Conservation (phyloP, 2,113 vertebrate genomes). For the Apteryx mantelli region DNA sequence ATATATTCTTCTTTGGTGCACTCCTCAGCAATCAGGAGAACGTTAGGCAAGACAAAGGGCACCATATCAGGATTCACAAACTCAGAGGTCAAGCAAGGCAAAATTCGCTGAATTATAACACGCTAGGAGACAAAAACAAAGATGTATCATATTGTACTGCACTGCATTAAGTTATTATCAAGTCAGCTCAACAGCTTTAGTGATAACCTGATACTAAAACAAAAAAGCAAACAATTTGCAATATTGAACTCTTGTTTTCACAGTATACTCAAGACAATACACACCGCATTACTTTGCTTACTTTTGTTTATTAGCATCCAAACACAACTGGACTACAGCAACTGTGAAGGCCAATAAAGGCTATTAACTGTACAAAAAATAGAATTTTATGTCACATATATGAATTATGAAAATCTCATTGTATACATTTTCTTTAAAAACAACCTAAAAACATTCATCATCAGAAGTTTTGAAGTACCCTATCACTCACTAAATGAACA, state of each 20-base stretch:
- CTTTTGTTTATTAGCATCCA: background rate
- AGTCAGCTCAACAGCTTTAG: background rate
- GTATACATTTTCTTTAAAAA: background rate
- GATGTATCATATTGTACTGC: background rate
- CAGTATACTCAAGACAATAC: background rate
- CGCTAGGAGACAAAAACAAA: constrained; percentile 78
- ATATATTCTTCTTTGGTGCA: constrained; percentile 97
- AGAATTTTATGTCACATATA: background rate
- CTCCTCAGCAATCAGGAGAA: constrained; percentile 95
- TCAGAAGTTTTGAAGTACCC: background rate
- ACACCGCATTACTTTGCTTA: background rate
- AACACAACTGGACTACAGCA: background rate
- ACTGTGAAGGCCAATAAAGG: background rate
- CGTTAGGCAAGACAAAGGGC: constrained; percentile 96
- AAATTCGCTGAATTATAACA: constrained; percentile 92
- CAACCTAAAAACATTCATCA: background rate
- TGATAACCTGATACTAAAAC: background rate
- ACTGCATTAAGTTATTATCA: background rate
- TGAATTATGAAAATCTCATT: background rate
- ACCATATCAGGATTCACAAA: constrained; percentile 99
- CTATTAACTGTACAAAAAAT: background rate
- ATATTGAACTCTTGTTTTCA: background rate
- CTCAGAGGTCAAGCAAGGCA: constrained; percentile 92
- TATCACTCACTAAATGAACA: background rate
- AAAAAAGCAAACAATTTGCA: background rate